These are phyloP conservation scores for Virgularia gustaviana DNA, from an alignment of 92 coral and sea anemone genomes.

Conservation along the genomic window DNA sequence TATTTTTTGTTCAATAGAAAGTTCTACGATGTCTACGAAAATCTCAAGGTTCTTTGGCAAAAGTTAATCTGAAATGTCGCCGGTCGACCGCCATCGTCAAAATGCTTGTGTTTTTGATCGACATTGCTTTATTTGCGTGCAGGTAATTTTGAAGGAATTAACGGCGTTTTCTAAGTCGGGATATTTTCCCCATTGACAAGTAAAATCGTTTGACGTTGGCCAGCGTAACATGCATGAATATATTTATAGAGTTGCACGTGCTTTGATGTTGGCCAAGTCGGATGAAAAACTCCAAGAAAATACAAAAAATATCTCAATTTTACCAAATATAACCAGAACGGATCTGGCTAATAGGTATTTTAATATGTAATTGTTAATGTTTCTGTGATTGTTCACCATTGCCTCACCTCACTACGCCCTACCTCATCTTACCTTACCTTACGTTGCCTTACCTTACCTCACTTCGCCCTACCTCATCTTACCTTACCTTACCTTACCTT, in stretches of 20 bases:
- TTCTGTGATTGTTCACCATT: neutral
- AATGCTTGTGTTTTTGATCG: slow-evolving; percentile 68
- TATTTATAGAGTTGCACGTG: slow-evolving; percentile 71
- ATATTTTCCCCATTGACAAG: too few species aligned
- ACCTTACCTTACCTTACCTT: neutral
- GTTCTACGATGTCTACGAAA: slow-evolving; percentile 80
- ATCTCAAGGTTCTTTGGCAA: slow-evolving; percentile 65
- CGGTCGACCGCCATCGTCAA: slow-evolving; percentile 67
- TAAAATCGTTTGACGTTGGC: too few species aligned
- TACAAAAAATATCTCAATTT: slow-evolving; percentile 44
- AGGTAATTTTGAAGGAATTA: too few species aligned
- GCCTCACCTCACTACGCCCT: neutral
- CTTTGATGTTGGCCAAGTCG: slow-evolving; percentile 60
- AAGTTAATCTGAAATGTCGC: slow-evolving; percentile 73
- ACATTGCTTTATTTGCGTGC: slow-evolving; percentile 68
- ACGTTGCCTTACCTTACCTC: neutral
- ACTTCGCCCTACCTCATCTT: neutral
- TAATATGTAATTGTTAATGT: neutral
- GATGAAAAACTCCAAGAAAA: slow-evolving; percentile 45
- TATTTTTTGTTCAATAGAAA: slow-evolving; percentile 51
- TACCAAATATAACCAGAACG: slow-evolving; percentile 77
- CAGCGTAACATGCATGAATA: neutral
- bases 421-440: neutral
- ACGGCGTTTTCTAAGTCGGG: neutral
- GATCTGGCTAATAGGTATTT: slow-evolving; percentile 99